Conservation (phyloP, 2,113 vertebrate genomes). For the Paedocypris sp. region DNA sequence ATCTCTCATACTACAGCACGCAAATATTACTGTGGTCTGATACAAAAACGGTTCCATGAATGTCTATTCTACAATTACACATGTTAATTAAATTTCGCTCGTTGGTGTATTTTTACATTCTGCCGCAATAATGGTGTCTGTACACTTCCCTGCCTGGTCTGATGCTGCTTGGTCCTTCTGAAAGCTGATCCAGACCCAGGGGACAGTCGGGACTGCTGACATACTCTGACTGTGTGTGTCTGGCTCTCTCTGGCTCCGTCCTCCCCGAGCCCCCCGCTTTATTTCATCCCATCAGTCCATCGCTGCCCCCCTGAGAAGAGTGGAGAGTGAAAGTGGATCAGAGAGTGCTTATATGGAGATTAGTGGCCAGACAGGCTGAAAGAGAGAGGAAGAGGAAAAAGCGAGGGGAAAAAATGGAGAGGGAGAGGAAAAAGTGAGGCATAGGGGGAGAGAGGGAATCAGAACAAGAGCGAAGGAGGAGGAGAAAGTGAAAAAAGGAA, state of each 20-base stretch:
- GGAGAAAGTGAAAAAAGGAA: too few relatives aligned
- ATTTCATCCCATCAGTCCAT: not conserved
- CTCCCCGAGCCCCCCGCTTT: not conserved
- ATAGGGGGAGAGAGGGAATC: not conserved
- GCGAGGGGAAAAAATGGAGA: too few relatives aligned
- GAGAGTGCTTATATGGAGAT: not conserved
- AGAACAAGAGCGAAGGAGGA: not conserved
- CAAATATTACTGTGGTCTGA: too few relatives aligned
- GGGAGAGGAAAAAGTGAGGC: not conserved
- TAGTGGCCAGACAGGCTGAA: not conserved
- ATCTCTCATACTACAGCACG: too few relatives aligned
- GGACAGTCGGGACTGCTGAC: not conserved
- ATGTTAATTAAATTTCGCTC: not conserved
- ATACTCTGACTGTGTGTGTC: not conserved
- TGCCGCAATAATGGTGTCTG: not conserved
- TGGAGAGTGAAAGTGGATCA: not conserved
- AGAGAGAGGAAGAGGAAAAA: not conserved
- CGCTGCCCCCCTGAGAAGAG: not conserved
- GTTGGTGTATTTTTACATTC: not conserved
- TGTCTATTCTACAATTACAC: not conserved
- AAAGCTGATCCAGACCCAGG: not conserved
- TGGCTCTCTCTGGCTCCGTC: not conserved
- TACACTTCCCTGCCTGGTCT: not conserved
- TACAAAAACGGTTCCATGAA: not conserved
- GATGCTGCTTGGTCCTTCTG: not conserved